phyloP scores from a whole-genome alignment of 2,113 vertebrate genomes.

The Pelvicachromis taeniatus region DNA sequence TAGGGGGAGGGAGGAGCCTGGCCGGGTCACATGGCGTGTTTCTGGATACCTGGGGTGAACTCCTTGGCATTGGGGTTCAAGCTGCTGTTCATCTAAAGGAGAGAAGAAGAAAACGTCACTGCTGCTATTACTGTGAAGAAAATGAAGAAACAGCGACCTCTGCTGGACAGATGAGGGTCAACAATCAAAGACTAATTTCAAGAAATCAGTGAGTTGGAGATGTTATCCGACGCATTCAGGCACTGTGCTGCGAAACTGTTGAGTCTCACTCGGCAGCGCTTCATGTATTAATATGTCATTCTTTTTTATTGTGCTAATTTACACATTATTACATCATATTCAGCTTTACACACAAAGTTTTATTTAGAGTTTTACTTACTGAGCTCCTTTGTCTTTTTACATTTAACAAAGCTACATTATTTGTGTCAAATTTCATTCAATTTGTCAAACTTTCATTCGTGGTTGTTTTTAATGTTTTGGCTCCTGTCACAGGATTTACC shows the following conservation, averaged over 20 bases:
- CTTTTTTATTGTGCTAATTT: not conserved
- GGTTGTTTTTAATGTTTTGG: not conserved
- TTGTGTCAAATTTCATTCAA: not conserved
- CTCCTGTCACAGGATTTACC: not conserved
- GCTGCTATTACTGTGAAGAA: not conserved
- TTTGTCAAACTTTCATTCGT: not conserved
- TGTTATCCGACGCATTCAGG: not conserved
- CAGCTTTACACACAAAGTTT: not conserved
- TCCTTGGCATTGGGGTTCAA: slow-evolving; percentile 94
- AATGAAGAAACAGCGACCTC: not conserved
- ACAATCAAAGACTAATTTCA: not conserved
- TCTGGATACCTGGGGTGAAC: slow-evolving; percentile 88
- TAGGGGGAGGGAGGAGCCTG: slow-evolving; percentile 8
- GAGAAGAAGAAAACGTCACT: not conserved
- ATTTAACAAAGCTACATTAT: not conserved
- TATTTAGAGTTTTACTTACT: not conserved
- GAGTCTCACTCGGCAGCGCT: not conserved
- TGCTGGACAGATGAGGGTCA: not conserved
- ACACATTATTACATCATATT: not conserved
- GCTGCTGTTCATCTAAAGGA: slow-evolving; percentile 82
- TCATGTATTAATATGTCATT: not conserved
- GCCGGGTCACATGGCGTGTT: slow-evolving; percentile 83
- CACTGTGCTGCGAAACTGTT: not conserved
- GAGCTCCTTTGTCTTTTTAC: not conserved
- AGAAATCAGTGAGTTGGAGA: not conserved